Evolutionary conservation across 2,113 vertebrate genomes (phyloP), one percentile per base, ranked within the genome.

Genomic region (Pionites leucogaster): DNA sequence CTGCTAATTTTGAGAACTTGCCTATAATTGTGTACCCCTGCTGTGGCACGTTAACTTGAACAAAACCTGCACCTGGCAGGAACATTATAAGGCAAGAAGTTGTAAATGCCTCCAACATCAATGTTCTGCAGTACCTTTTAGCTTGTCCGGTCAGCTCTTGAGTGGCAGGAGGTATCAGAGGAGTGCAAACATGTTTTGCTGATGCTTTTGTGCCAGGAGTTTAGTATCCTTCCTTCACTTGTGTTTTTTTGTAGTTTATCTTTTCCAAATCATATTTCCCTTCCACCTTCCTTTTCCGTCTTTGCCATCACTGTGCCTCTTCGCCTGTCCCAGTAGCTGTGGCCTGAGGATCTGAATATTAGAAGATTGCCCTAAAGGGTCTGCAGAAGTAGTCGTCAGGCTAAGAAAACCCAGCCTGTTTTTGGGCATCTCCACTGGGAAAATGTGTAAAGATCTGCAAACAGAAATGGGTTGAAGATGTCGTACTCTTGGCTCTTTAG

Each of bases 1-100:
- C 68, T 89, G 67, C 39, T 92, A 2, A 74, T 93, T 95, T 90
- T 78, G 78, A 89, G 87, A 83, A 71, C 57, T 84, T 76, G 82
- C 75, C 71, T 90, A 13, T 91, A 86, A 72, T 92, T 94, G 74
- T 68, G 42, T 53, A 65, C 79, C 78, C 77, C 67, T 90, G 50
- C 91, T 82, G 90, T 80, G 77, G 31, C 35, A 55, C 0, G 0
- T 80, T 93, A 81, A 57, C 42, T 64, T 88, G 50, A 91, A 83
- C 74, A 86, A 94, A 95, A 88, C 53, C 29, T 74, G 60, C 35
- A 88, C 53, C 90, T 79, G 80, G 85, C 39, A 82, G 85, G 59
- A 86, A 9, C 69, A 68, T 82, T 63, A 20, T 17, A 53, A 92
- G 31, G 62, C 72, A 82, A 79, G 44, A 74, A 80, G 46, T 59